These are phyloP conservation scores for Hydrozoanthus gracilis DNA, from an alignment of 92 coral and sea anemone species.

Conservation along the genomic window DNA sequence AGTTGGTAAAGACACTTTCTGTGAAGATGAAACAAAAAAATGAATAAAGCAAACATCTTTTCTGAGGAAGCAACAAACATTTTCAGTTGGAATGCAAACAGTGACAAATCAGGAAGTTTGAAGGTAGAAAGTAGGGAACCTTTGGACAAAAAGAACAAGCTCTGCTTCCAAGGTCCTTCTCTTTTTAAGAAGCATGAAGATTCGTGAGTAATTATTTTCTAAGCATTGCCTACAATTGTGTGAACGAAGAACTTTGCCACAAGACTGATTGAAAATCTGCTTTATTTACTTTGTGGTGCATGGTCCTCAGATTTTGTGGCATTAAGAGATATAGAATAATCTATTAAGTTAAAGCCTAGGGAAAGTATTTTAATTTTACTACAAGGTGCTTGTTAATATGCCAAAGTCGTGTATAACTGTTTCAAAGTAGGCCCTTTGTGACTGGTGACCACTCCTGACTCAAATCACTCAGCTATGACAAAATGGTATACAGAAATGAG, in stretches of 20 bases:
- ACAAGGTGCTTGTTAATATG: neutral
- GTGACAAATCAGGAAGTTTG: slow-evolving; percentile 23
- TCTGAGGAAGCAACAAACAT: neutral
- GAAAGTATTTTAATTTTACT: slow-evolving; percentile 12
- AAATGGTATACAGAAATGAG: no score
- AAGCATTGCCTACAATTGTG: neutral
- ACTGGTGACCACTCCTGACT: no score
- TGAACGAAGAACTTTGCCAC: neutral
- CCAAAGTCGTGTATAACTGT: neutral
- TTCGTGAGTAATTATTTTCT: neutral
- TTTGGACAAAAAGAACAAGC: neutral
- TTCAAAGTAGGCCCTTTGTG: no score
- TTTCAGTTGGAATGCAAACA: slow-evolving; percentile 4
- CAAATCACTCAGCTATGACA: no score
- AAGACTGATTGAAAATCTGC: neutral
- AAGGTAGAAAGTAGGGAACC: neutral
- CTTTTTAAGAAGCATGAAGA: slow-evolving; percentile 19
- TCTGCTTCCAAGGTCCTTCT: neutral
- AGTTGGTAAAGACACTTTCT: neutral
- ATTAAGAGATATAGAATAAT: neutral
- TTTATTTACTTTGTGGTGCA: neutral
- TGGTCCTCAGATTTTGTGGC: neutral
- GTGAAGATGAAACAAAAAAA: neutral
- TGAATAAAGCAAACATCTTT: neutral
- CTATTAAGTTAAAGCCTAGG: slow-evolving; percentile 33